Percentiles rank a stretch among this genome's conserved stretches.
These are phyloP conservation scores for Muntiacus muntjak DNA, from an alignment of 2,113 vertebrate genomes.

Conservation along the genomic window DNA sequence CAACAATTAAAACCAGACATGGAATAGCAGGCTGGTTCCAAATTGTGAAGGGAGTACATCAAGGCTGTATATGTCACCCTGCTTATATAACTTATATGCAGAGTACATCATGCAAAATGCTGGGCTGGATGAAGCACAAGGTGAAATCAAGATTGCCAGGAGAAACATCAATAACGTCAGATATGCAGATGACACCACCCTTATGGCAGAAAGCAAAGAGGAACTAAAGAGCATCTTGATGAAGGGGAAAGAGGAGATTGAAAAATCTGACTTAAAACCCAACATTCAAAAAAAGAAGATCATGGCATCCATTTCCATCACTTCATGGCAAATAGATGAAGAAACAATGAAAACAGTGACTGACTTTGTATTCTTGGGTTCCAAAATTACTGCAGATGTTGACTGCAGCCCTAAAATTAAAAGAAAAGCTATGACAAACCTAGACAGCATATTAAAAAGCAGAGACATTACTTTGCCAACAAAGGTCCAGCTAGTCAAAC, in stretches of 20 bases:
- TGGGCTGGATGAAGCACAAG: not conserved
- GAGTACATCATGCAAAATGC: not conserved
- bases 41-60: not conserved
- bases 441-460: not conserved
- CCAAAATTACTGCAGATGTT: not conserved
- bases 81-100: not conserved
- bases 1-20: not conserved
- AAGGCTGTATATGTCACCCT: not conserved
- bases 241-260: not conserved
- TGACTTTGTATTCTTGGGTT: not conserved
- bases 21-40: not conserved
- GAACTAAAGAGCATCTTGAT: not conserved
- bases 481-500: not conserved
- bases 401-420: not conserved
- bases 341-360: not conserved
- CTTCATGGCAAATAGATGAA: not conserved
- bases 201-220: not conserved
- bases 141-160: not conserved
- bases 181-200: not conserved
- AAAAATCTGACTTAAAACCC: not conserved
- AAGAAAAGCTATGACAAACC: not conserved
- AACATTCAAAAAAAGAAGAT: not conserved
- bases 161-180: not conserved
- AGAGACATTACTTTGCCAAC: not conserved
- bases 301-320: not conserved